These are phyloP conservation scores for Scaptomyza flava DNA, from an alignment of 2,888 invertebrate genomes.

Conservation along the genomic window DNA sequence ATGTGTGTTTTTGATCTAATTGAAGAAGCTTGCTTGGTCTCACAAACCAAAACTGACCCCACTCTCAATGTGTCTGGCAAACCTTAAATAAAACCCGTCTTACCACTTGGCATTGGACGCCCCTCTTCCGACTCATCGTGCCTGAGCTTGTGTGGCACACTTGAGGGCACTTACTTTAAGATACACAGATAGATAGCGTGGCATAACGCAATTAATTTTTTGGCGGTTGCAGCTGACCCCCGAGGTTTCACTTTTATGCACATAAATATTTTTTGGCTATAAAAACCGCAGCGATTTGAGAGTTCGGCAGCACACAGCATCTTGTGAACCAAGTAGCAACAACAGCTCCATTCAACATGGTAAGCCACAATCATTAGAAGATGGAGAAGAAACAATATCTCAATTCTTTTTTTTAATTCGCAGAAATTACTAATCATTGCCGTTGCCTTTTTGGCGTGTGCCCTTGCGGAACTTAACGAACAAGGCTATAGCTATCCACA, in stretches of 20 bases:
- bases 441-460: constrained; percentile 74
- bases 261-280: constrained; percentile 41
- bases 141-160: constrained; percentile 50
- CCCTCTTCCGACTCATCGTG: constrained; percentile 30
- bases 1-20: constrained; percentile 70
- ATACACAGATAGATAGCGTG: constrained; percentile 22
- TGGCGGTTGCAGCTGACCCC: constrained; percentile 54
- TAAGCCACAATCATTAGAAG: constrained; percentile 29
- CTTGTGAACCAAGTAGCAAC: constrained; percentile 61
- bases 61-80: background rate
- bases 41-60: constrained; percentile 34
- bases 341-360: constrained; percentile 52
- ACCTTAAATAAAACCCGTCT: constrained; percentile 50
- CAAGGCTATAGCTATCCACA: constrained; percentile 71
- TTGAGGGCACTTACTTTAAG: constrained; percentile 34
- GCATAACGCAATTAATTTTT: constrained; percentile 71
- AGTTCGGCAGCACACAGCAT: constrained; percentile 67
- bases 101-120: constrained; percentile 70
- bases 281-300: constrained; percentile 58
- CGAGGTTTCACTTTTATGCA: constrained; percentile 19
- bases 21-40: constrained; percentile 54
- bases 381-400: background rate
- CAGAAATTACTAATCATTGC: constrained; percentile 70
- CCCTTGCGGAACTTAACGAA: constrained; percentile 59
- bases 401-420: background rate